Percentiles rank a stretch among this genome's conserved stretches.
Conservation (phyloP, 2,113 vertebrate species). For the Dasyornis broadbenti region DNA sequence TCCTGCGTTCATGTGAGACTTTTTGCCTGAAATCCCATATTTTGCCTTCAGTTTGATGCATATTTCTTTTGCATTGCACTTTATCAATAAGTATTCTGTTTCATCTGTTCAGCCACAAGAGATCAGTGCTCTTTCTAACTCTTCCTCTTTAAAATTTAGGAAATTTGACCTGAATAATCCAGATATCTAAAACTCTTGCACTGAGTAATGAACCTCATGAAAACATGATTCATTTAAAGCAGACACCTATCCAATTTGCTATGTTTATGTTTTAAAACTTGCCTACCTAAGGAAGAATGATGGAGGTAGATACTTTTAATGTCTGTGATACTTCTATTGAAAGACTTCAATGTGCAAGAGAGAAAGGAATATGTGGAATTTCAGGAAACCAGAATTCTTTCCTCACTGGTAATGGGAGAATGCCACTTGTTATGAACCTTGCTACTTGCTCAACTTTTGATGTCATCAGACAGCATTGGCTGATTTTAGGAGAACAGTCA, state of each 20-base stretch:
- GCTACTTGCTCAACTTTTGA: not conserved
- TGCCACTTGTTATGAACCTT: not conserved
- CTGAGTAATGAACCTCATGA: not conserved
- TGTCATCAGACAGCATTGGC: not conserved
- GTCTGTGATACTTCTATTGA: not conserved
- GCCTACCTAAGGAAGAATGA: not conserved
- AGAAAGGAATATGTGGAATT: not conserved
- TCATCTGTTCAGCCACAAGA: not conserved
- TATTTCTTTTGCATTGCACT: not conserved
- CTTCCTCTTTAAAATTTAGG: not conserved
- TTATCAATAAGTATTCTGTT: not conserved
- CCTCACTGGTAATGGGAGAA: not conserved
- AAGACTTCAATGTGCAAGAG: not conserved
- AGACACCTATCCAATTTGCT: not conserved
- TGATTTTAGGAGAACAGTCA: not conserved
- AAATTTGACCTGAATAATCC: not conserved
- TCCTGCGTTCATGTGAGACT: not conserved
- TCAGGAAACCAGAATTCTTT: not conserved
- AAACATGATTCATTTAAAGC: not conserved
- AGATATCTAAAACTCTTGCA: not conserved
- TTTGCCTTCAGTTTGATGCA: not conserved
- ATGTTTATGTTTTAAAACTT: not conserved
- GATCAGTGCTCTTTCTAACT: not conserved
- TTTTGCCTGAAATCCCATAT: not conserved
- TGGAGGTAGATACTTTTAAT: not conserved